Evolutionary conservation across 2,888 invertebrate genomes (phyloP), one percentile per base, ranked within the genome.

Genomic region (Nemapogon koenigi): DNA sequence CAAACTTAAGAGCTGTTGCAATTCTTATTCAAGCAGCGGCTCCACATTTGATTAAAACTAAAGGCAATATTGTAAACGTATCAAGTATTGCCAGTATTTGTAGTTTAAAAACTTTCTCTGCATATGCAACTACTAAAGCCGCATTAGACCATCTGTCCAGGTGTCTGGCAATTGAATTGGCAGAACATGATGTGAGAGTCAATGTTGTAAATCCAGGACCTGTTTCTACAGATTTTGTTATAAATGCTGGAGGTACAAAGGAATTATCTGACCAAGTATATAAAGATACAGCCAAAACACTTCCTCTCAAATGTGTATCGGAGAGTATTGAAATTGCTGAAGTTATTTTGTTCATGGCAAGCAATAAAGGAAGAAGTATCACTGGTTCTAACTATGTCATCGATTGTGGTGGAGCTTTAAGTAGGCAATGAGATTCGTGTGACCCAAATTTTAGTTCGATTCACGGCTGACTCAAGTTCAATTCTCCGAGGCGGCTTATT

Each of bases 1-100:
- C 45, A 2, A 46, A 48, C 37, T 31, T 46, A n/a, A 38, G 44
- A 4, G 37, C 45, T 4, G 41, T 36, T 2, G 41, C 43, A 8
- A 35, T 41, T 4, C 25, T 47, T 11, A 47, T 44, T 13, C 4
- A 27, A 4, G 28, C 28, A 4, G 28, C 28, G n/a, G 4, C 13
- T 4, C 28, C 28, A 4, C 28, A 27, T n/a, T 13, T 27, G 4
- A 13, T 27, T 4, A n/a, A 38, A 57, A 52, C 52, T 4, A 51
- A 51, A 41, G 57, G 55, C 1, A 52, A 46, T 22, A 42, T 57
- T 3, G 39, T 57, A 1, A 57, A 56, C 27, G 47, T 51, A 22
- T 50, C 51, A 0, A 49, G 51, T 30, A 31, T 31, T 15, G 32
- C 32, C 8, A 16, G 28, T 7, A 4, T n/a, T 4, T 4, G 11